phyloP scores from a whole-genome alignment of 2,888 invertebrate genomes.

The Dryadula phaetusa region DNA sequence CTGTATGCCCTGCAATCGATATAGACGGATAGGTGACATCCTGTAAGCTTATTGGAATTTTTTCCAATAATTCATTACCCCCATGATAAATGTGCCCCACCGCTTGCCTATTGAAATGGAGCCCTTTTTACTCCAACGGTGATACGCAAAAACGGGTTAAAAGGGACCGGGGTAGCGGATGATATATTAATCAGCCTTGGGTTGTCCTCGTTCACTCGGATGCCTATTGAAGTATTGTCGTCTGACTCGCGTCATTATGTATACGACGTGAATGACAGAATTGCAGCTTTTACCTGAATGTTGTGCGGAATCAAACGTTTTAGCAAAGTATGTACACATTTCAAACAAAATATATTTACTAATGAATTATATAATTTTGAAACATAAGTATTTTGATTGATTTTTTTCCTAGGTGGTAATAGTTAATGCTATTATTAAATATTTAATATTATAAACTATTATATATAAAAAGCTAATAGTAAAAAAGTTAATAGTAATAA shows the following conservation, averaged over 20 bases:
- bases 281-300: slow-evolving; percentile 18
- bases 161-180: slow-evolving; percentile 71
- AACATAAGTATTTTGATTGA: too few relatives aligned
- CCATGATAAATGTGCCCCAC: slow-evolving; percentile 80
- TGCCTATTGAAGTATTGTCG: slow-evolving; percentile 60
- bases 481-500: too few relatives aligned
- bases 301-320: not conserved
- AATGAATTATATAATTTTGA: too few relatives aligned
- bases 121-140: slow-evolving; percentile 80
- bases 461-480: too few relatives aligned
- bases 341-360: not conserved
- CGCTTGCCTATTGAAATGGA: slow-evolving; percentile 73
- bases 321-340: not conserved
- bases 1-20: slow-evolving; percentile 25
- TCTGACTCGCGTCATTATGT: slow-evolving; percentile 43
- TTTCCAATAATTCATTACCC: slow-evolving; percentile 80
- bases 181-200: slow-evolving; percentile 79
- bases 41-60: slow-evolving; percentile 69
- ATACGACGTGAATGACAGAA: slow-evolving; percentile 38
- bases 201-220: slow-evolving; percentile 63
- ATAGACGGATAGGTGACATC: slow-evolving; percentile 45
- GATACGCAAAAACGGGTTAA: slow-evolving; percentile 81
- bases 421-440: too few relatives aligned
- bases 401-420: too few relatives aligned
- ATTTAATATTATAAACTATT: too few relatives aligned